Conservation (phyloP, 2,888 invertebrate genomes). For the Protodeltote pygarga region DNA sequence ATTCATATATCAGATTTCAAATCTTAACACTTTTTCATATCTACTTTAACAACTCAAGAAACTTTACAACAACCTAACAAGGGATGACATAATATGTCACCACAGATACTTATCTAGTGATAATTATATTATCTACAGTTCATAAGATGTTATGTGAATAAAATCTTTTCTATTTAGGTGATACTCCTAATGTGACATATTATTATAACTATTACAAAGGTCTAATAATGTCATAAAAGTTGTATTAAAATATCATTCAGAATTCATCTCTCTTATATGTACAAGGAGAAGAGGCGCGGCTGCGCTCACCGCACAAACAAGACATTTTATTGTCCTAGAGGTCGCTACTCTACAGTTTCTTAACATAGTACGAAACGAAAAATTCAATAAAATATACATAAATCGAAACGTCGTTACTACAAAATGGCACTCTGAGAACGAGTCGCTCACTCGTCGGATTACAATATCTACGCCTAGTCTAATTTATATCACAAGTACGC, state of each 20-base stretch:
- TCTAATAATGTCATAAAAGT: conserved; percentile 73
- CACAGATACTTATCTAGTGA: conserved; percentile 55
- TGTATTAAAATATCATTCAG: conserved; percentile 83
- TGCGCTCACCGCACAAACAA: conserved; percentile 48
- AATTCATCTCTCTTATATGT: conserved; percentile 73
- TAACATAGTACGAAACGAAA: conserved; percentile 63
- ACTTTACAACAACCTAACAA: conserved; percentile 62
- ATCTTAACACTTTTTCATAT: conserved; percentile 18
- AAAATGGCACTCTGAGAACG: conserved; percentile 81
- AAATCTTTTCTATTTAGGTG: conserved; percentile 67
- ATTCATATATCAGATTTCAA: conserved; percentile 27
- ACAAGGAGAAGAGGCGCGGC: conserved; percentile 44
- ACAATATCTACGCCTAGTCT: conserved; percentile 75
- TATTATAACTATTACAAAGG: conserved; percentile 68
- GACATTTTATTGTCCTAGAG: conserved; percentile 71
- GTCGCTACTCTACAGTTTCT: conserved; percentile 67
- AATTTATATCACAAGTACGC: conserved; percentile 84
- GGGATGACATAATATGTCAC: conserved; percentile 59
- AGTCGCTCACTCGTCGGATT: conserved; percentile 72
- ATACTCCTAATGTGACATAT: conserved; percentile 66
- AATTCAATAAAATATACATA: conserved; percentile 64
- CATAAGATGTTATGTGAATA: conserved; percentile 63
- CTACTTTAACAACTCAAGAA: conserved; percentile 56
- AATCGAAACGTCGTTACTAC: conserved; percentile 70
- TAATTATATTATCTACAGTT: conserved; percentile 65